These are phyloP conservation scores for Sturnira hondurensis DNA, from an alignment of 2,113 vertebrate genomes.

Conservation along the genomic window DNA sequence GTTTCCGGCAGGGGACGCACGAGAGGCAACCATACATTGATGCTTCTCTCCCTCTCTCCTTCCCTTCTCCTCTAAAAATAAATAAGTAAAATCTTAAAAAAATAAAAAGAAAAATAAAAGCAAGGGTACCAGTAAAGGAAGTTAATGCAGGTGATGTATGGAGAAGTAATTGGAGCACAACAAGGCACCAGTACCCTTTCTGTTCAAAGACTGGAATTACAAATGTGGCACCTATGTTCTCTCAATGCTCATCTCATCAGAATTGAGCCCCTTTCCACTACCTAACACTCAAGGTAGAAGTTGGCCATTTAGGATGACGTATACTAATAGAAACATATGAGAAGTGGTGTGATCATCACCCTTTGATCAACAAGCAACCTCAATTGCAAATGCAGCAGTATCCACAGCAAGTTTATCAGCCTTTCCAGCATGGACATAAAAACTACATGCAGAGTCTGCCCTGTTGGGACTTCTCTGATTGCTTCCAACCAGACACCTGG, in stretches of 20 bases:
- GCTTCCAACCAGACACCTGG: conserved; percentile 30
- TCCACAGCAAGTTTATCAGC: not conserved
- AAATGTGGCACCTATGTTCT: not conserved
- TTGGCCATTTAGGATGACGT: not conserved
- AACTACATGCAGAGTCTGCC: not conserved
- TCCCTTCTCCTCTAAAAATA: no score
- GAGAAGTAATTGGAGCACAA: not conserved
- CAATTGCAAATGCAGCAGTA: not conserved
- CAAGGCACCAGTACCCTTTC: not conserved
- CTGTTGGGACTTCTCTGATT: not conserved
- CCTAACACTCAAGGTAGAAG: not conserved
- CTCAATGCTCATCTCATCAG: not conserved
- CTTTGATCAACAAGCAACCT: not conserved
- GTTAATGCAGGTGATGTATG: not conserved
- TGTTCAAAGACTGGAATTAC: not conserved
- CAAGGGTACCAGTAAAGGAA: not conserved
- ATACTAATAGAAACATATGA: not conserved
- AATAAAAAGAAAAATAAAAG: not conserved
- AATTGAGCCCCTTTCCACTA: not conserved
- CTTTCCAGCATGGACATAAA: not conserved
- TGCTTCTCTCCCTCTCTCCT: no score
- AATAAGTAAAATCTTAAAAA: no score
- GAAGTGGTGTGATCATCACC: not conserved
- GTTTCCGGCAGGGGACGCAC: no score
- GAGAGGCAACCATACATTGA: no score